Evolutionary conservation across 1,140 invertebrate genomes (phyloP).

Genomic region (Anagrus nilaparvatae): DNA sequence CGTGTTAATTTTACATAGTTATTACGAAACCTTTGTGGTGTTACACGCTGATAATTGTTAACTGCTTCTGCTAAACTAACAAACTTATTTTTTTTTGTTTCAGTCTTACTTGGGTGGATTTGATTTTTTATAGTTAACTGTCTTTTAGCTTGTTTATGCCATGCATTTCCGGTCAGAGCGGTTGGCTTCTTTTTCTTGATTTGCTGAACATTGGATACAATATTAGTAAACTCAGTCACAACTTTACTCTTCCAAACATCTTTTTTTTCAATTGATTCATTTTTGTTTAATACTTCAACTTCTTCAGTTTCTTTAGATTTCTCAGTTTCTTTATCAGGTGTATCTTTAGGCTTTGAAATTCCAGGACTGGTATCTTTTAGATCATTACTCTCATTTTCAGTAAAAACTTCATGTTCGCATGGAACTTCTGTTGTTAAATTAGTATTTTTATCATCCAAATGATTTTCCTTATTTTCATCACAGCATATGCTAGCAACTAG

Average conservation of each 20-base stretch:
- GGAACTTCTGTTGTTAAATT: neutral
- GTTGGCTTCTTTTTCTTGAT: neutral
- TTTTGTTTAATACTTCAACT: neutral
- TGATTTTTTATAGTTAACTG: slow-evolving; percentile 13
- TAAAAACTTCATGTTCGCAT: too few species aligned
- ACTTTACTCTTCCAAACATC: slow-evolving; percentile 6
- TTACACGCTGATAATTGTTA: slow-evolving; percentile 36
- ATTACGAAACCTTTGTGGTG: slow-evolving; percentile 37
- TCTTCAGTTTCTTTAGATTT: neutral
- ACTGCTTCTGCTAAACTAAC: slow-evolving; percentile 39
- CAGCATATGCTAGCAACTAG: neutral
- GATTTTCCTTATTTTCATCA: neutral
- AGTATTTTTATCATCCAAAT: neutral
- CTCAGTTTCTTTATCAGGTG: neutral
- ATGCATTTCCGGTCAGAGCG: neutral
- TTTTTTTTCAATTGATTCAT: neutral
- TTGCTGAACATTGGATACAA: too few species aligned
- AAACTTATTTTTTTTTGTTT: slow-evolving; percentile 24
- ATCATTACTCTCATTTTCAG: neutral
- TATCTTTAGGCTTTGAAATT: too few species aligned
- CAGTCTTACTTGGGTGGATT: slow-evolving; percentile 18
- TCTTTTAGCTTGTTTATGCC: neutral
- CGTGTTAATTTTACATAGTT: slow-evolving; percentile 18
- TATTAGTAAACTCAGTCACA: slow-evolving; percentile 6
- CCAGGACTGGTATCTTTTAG: neutral